phyloP scores from a whole-genome alignment of 2,888 invertebrate genomes.

The Salticus scenicus region DNA sequence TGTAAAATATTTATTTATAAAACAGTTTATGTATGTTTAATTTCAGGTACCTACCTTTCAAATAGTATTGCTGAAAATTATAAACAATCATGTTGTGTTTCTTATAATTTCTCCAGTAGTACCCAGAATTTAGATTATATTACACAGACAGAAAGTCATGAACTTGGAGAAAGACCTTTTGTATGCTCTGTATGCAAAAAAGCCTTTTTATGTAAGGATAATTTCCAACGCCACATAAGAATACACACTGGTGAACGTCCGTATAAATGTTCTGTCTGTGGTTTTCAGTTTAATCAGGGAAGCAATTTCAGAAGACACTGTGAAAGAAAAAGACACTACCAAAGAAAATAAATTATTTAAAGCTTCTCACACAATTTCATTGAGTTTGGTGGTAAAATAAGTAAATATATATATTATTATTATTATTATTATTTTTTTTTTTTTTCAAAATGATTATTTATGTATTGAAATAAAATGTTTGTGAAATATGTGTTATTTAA shows the following conservation, averaged over 20 bases:
- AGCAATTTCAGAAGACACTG: background rate
- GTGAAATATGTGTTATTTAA: too few relatives aligned
- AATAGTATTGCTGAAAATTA: too few relatives aligned
- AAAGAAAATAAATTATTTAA: too few relatives aligned
- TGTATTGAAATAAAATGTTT: too few relatives aligned
- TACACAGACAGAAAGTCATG: conserved; percentile 15
- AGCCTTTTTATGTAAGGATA: background rate
- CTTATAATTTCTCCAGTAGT: background rate
- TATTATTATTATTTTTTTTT: too few relatives aligned
- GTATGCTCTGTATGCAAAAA: background rate
- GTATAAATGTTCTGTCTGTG: background rate
- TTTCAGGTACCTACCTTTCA: too few relatives aligned
- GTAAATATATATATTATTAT: too few relatives aligned
- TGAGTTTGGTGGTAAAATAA: too few relatives aligned
- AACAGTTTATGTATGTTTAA: background rate
- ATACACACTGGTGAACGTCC: background rate
- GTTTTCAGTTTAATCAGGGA: background rate
- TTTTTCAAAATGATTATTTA: too few relatives aligned
- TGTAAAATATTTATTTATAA: too few relatives aligned
- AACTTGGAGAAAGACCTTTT: conserved; percentile 14
- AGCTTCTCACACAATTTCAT: too few relatives aligned
- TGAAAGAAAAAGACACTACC: too few relatives aligned
- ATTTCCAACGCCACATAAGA: conserved; percentile 9
- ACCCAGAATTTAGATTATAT: background rate
- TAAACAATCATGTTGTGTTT: background rate